phyloP scores from a whole-genome alignment of 2,797 vertebrate genomes.

The Paedocypris micromegethes region DNA sequence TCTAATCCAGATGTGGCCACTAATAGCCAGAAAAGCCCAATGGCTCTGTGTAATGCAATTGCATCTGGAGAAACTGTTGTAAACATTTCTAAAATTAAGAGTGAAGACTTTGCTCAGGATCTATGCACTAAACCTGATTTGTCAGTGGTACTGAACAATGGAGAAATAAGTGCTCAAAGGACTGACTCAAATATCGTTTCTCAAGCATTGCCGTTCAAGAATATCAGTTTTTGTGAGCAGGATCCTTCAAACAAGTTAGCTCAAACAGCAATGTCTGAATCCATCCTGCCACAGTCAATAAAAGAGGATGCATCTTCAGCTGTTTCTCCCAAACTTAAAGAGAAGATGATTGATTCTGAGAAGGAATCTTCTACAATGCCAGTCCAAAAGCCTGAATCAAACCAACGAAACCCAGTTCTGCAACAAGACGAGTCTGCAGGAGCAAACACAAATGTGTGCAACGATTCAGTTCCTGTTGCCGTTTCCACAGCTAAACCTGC shows the following conservation, averaged over 20 bases:
- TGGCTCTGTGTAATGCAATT: slow-evolving; percentile 5
- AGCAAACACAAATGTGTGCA: slow-evolving; percentile 42
- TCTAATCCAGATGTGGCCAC: background rate
- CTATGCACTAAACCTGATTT: background rate
- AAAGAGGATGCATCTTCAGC: background rate
- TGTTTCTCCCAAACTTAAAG: slow-evolving; percentile 1
- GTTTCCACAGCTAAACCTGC: slow-evolving; percentile 53
- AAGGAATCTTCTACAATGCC: too few relatives aligned
- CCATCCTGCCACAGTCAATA: slow-evolving; percentile 3
- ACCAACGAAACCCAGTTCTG: too few relatives aligned
- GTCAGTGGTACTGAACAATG: slow-evolving; percentile 13
- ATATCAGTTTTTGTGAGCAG: too few relatives aligned
- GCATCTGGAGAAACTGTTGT: slow-evolving; percentile 21
- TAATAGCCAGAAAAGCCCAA: background rate
- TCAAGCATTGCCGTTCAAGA: too few relatives aligned
- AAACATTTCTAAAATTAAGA: slow-evolving; percentile 29
- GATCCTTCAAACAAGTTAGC: background rate
- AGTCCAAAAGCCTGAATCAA: background rate
- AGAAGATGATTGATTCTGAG: slow-evolving; percentile 15
- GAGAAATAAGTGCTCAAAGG: background rate
- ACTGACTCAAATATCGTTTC: too few relatives aligned
- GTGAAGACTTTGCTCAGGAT: background rate
- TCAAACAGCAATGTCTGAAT: slow-evolving; percentile 9
- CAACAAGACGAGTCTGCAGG: background rate
- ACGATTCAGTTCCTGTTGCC: slow-evolving; percentile 21